Conservation (phyloP, 2,888 invertebrate genomes). For the Pogonocherus hispidulus region DNA sequence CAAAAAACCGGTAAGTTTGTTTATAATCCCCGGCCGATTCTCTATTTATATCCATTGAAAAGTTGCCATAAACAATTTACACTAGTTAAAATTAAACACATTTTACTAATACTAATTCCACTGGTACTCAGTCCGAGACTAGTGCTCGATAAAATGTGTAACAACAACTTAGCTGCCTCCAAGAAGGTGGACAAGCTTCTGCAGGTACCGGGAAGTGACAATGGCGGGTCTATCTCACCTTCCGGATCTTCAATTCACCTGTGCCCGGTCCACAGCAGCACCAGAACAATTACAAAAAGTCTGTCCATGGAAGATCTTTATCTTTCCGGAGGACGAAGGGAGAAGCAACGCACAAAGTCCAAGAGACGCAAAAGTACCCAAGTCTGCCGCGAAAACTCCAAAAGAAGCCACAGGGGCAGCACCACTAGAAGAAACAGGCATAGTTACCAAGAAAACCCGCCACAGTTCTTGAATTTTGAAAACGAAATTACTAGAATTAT, state of each 20-base stretch:
- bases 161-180: too few species aligned
- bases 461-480: constrained; percentile 1
- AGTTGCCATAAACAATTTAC: constrained; percentile 42
- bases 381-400: constrained; percentile 18
- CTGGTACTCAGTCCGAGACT: constrained; percentile 13
- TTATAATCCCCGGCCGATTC: constrained; percentile 40
- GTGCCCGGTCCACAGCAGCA: neutral
- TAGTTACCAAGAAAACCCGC: neutral
- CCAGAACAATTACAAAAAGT: constrained; percentile 25
- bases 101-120: constrained; percentile 30
- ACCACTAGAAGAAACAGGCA: neutral
- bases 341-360: constrained; percentile 19
- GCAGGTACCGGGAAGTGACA: constrained; percentile 34
- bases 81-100: constrained; percentile 39
- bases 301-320: constrained; percentile 44
- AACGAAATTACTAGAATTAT: constrained; percentile 17
- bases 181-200: constrained; percentile 34
- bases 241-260: neutral
- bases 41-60: constrained; percentile 46
- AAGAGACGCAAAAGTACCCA: constrained; percentile 40
- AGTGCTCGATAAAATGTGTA: constrained; percentile 33
- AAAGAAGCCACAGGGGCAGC: constrained; percentile 13
- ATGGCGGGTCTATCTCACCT: neutral
- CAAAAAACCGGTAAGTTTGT: constrained; percentile 39
- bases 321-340: neutral